These are phyloP conservation scores for Sminthurides bifidus DNA, from an alignment of 1,140 invertebrate genomes.

Conservation along the genomic window DNA sequence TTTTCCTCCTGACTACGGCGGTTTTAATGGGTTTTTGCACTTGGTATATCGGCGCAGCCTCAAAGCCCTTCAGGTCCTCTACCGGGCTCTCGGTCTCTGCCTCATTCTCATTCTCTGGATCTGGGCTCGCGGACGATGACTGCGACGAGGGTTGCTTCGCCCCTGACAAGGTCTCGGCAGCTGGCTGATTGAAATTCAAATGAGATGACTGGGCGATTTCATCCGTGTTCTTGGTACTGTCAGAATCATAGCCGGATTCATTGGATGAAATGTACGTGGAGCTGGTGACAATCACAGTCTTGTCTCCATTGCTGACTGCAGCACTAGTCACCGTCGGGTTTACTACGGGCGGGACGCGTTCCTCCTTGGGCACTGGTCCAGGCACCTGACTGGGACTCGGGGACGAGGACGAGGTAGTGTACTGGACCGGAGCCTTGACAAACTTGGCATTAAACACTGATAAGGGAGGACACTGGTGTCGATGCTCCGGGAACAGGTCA, in stretches of 20 bases:
- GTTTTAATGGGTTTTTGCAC: conserved; percentile 18
- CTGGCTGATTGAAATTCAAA: conserved; percentile 8
- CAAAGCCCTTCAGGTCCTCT: too few relatives aligned
- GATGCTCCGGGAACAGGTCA: too few relatives aligned
- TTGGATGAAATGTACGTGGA: conserved; percentile 22
- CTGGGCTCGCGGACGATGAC: neutral
- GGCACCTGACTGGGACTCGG: too few relatives aligned
- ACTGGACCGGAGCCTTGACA: too few relatives aligned
- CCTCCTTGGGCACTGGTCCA: too few relatives aligned
- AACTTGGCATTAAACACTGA: too few relatives aligned
- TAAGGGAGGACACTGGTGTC: too few relatives aligned
- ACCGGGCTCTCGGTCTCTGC: neutral
- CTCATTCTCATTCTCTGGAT: neutral
- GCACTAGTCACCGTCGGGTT: too few relatives aligned
- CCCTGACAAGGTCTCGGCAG: neutral
- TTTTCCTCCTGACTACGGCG: conserved; percentile 25
- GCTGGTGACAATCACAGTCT: neutral
- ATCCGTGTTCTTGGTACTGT: conserved; percentile 25
- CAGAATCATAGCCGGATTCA: conserved; percentile 32
- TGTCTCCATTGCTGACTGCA: too few relatives aligned
- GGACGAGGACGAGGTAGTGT: too few relatives aligned
- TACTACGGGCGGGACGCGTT: too few relatives aligned
- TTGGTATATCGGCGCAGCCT: conserved; percentile 8
- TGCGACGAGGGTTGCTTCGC: neutral
- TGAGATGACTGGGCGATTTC: neutral